Evolutionary conservation across 64 coral and sea anemone species (phyloP), one percentile per base, ranked within the genome.

Genomic region (Dendronephthya gigantea): DNA sequence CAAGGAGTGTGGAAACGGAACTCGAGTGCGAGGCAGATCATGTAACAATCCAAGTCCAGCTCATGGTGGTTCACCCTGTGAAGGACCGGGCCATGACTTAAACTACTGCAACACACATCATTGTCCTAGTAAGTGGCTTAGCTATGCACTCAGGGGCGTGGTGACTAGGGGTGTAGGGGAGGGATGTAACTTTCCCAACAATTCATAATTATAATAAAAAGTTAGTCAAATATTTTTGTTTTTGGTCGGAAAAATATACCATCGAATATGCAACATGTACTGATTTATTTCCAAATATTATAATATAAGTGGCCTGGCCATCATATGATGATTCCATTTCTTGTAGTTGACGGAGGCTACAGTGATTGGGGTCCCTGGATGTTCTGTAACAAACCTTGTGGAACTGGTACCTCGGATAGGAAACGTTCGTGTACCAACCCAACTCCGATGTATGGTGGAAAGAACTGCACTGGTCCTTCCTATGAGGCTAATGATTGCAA

Each of bases 31-130:
- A 32, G 51, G 11, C 17, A 72, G 87, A 40, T 7, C 81, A 58
- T 89, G 87, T 29, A 89, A 28, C 51, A 40, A 83, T 22, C 87
- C 87, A 39, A 79, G 48, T 35, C 81, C 87, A 58, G 87, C 48
- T 58, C 83, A 83, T 50, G 87, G 87, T 8, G 87, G 87, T 29
- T 62, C 49, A 62, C 47, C 81, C 1, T 89, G 87, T 17, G 81
- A 62, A 7, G 87, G 87, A 13, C 12, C 23, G 25, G 56, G 87
- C 9, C 23, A 50, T 56, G 75, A 89, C 32, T 66, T 66, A 15
- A 22, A 30, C 14, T 8, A n/a, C 6, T 66, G 58, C 29, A 66
- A 66, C 14, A 15, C 2, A 30, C 58, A 66, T 30, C 14, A 66
- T 30, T 66, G 58, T 66, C 58, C 58, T n/a, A 30, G 58, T 66